Conservation (phyloP, 2,888 invertebrate genomes). For the Hirtodrosophila trivittata region DNA sequence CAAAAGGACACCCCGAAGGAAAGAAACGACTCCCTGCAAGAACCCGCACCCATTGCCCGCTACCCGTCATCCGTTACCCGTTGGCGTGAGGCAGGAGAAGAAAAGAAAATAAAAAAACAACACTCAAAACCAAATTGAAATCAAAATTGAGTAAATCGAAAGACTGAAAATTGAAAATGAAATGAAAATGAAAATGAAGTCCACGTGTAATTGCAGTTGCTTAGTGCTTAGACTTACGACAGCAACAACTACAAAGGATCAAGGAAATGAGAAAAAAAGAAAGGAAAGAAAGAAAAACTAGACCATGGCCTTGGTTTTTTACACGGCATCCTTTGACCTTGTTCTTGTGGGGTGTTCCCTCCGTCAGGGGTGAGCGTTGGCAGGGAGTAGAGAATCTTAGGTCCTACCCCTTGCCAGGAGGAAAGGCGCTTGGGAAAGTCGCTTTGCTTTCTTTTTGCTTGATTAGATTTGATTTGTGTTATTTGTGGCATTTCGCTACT, state of each 20-base stretch:
- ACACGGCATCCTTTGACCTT: background rate
- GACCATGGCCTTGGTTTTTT: conserved; percentile 58
- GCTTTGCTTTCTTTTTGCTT: conserved; percentile 63
- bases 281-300: conserved; percentile 52
- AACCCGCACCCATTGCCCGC: background rate
- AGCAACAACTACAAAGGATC: conserved; percentile 18
- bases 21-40: background rate
- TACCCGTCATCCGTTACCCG: no score
- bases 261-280: conserved; percentile 13
- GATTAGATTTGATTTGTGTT: conserved; percentile 76
- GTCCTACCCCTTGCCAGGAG: conserved; percentile 37
- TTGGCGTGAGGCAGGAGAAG: conserved; percentile 49
- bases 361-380: conserved; percentile 60
- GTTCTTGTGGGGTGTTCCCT: conserved; percentile 23
- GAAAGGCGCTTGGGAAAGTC: conserved; percentile 55
- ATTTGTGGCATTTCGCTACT: conserved; percentile 72
- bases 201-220: conserved; percentile 66
- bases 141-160: conserved; percentile 47
- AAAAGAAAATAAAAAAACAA: conserved; percentile 31
- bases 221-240: conserved; percentile 37
- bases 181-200: no score
- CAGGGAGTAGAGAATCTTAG: conserved; percentile 3
- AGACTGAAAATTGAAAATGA: conserved; percentile 39
- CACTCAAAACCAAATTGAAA: conserved; percentile 42
- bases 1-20: conserved; percentile 30